These are phyloP conservation scores for Callyntrura guangdongensis DNA, from an alignment of 2,888 invertebrate genomes.

Conservation along the genomic window DNA sequence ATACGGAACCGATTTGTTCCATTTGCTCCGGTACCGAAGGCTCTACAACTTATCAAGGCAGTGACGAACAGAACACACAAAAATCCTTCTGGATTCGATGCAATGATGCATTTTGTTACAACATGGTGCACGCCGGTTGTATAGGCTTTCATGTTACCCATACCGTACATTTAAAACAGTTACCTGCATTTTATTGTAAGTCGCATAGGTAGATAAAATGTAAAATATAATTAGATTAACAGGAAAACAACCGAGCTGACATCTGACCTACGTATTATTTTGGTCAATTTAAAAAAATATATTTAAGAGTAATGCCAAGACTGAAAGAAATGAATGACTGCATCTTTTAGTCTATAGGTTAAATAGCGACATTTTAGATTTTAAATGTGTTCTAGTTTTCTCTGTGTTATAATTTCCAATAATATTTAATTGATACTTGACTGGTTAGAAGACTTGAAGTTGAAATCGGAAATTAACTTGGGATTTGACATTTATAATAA, in stretches of 20 bases:
- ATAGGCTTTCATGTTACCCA: constrained; percentile 81
- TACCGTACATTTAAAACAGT: constrained; percentile 71
- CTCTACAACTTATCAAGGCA: background rate
- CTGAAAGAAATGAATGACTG: constrained; percentile 31
- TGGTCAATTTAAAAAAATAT: too few species aligned
- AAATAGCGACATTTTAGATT: too few species aligned
- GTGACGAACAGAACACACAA: background rate
- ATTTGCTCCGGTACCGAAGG: constrained; percentile 52
- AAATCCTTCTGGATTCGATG: constrained; percentile 82
- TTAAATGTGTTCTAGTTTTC: background rate
- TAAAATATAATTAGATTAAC: background rate
- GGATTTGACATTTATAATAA: constrained; percentile 1
- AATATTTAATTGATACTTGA: background rate
- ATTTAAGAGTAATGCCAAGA: constrained; percentile 2
- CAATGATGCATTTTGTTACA: constrained; percentile 82
- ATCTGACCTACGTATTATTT: too few species aligned
- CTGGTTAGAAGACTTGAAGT: background rate
- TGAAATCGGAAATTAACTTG: background rate
- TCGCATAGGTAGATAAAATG: constrained; percentile 73
- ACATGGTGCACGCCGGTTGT: constrained; percentile 82
- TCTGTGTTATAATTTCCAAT: background rate
- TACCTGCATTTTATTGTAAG: constrained; percentile 83
- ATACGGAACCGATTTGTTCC: constrained; percentile 78
- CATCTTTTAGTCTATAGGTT: background rate
- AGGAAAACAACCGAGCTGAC: too few species aligned